These are phyloP conservation scores for Zoroaster sp. DNA, from an alignment of 53 echinoderm and acorn worm species.

Conservation along the genomic window DNA sequence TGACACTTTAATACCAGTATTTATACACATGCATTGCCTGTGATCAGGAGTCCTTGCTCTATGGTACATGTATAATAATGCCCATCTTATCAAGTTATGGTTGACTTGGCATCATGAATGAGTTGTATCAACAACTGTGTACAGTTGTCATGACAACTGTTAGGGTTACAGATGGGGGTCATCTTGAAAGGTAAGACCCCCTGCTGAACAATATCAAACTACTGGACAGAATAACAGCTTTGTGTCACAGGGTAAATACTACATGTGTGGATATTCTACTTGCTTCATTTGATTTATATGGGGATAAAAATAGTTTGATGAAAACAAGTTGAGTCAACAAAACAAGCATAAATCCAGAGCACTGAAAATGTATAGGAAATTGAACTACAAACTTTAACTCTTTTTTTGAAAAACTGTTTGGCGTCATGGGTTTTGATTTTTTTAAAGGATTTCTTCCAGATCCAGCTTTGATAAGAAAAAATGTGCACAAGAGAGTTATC, in stretches of 20 bases:
- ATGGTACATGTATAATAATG: too few species aligned
- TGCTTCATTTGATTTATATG: conserved; percentile 20
- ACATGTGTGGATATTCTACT: neutral
- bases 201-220: conserved; percentile 17
- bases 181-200: conserved; percentile 9
- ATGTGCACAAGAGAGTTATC: too few species aligned
- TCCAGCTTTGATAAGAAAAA: too few species aligned
- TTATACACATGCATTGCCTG: too few species aligned
- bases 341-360: neutral
- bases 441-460: too few species aligned
- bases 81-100: conserved; percentile 3
- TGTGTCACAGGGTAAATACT: neutral
- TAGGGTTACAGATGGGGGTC: conserved; percentile 9
- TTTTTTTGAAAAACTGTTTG: too few species aligned
- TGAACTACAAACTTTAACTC: too few species aligned
- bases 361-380: too few species aligned
- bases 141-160: conserved; percentile 54
- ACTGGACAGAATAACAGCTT: neutral
- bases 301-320: neutral
- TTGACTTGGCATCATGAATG: conserved; percentile 15
- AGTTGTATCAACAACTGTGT: conserved; percentile 40
- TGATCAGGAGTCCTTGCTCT: too few species aligned
- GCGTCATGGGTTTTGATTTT: too few species aligned
- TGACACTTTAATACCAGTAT: too few species aligned
- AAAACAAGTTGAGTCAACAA: neutral